Evolutionary conservation across 2,888 invertebrate genomes (phyloP).

Genomic region (Margaritifera margaritifera): DNA sequence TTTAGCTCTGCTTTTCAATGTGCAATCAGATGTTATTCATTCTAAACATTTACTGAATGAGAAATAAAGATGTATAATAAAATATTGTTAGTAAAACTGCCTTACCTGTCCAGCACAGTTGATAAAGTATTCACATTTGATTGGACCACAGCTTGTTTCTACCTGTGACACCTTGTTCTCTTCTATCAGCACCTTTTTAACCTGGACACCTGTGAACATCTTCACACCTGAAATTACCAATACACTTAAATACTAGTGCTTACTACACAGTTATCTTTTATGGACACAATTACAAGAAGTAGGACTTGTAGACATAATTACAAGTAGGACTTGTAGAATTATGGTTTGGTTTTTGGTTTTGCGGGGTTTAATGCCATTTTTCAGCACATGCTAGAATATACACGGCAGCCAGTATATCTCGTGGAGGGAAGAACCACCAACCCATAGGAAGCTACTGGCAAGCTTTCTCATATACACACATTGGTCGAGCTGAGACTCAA

Average conservation of each 20-base stretch:
- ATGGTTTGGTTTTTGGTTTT: too few relatives aligned
- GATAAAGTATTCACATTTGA: conserved; percentile 92
- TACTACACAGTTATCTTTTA: not conserved
- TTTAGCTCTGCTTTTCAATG: not conserved
- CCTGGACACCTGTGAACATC: conserved; percentile 78
- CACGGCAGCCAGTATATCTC: too few relatives aligned
- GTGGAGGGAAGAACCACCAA: too few relatives aligned
- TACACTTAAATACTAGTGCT: conserved; percentile 1
- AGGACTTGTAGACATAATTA: too few relatives aligned
- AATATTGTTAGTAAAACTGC: conserved; percentile 43
- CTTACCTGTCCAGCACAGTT: conserved; percentile 92
- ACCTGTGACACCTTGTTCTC: conserved; percentile 78
- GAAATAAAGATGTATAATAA: not conserved
- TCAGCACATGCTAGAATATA: too few relatives aligned
- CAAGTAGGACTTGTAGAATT: too few relatives aligned
- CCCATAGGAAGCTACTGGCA: too few relatives aligned
- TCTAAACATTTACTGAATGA: not conserved
- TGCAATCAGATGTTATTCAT: not conserved
- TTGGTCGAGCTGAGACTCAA: too few relatives aligned
- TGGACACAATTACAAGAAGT: too few relatives aligned
- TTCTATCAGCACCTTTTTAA: conserved; percentile 77
- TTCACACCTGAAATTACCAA: conserved; percentile 73
- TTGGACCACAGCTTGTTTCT: conserved; percentile 78
- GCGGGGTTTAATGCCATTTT: too few relatives aligned
- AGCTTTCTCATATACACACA: too few relatives aligned